A percentile compares a stretch with the other conserved stretches of the same genome.
phyloP scores from a whole-genome alignment of 2,113 vertebrate genomes.

The Nyctereutes procyonoides region DNA sequence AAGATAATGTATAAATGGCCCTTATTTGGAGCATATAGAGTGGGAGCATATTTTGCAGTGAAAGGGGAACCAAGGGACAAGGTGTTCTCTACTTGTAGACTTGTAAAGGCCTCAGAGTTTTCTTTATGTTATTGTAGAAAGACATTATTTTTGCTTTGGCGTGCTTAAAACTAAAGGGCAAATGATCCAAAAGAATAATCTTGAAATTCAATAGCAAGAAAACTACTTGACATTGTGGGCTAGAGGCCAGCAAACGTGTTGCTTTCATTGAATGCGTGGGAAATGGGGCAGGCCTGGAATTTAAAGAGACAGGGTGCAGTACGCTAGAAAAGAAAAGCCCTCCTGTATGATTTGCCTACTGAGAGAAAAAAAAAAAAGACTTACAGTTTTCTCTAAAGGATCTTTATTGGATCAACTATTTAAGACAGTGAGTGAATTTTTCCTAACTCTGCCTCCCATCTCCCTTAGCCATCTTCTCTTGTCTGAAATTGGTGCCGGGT shows the following conservation, averaged over 20 bases:
- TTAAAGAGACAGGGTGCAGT: slow-evolving; percentile 79
- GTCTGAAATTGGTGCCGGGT: slow-evolving; percentile 45
- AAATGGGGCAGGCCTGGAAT: slow-evolving; percentile 71
- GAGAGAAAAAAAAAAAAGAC: slow-evolving; percentile 71
- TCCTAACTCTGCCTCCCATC: slow-evolving; percentile 57
- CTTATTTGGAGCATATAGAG: slow-evolving; percentile 23
- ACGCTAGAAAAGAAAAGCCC: slow-evolving; percentile 67
- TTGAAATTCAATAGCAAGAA: slow-evolving; percentile 77
- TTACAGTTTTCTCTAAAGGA: slow-evolving; percentile 71
- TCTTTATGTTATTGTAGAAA: slow-evolving; percentile 64
- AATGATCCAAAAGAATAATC: slow-evolving; percentile 79
- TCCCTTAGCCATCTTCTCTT: slow-evolving; percentile 64
- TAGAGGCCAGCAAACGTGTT: slow-evolving; percentile 56
- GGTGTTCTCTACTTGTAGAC: slow-evolving; percentile 67
- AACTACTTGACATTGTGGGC: slow-evolving; percentile 71
- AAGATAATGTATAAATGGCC: neutral
- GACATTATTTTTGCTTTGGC: slow-evolving; percentile 75
- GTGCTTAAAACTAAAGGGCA: slow-evolving; percentile 75
- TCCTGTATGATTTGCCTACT: slow-evolving; percentile 77
- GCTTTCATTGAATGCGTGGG: slow-evolving; percentile 78
- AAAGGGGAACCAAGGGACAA: slow-evolving; percentile 58
- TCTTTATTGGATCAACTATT: slow-evolving; percentile 44
- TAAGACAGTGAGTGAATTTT: slow-evolving; percentile 74
- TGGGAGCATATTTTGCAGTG: slow-evolving; percentile 55
- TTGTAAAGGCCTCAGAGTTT: slow-evolving; percentile 62